Evolutionary conservation across 2,113 vertebrate genomes (phyloP), one percentile per base, ranked within the genome.

Genomic region (Dipodomys merriami): DNA sequence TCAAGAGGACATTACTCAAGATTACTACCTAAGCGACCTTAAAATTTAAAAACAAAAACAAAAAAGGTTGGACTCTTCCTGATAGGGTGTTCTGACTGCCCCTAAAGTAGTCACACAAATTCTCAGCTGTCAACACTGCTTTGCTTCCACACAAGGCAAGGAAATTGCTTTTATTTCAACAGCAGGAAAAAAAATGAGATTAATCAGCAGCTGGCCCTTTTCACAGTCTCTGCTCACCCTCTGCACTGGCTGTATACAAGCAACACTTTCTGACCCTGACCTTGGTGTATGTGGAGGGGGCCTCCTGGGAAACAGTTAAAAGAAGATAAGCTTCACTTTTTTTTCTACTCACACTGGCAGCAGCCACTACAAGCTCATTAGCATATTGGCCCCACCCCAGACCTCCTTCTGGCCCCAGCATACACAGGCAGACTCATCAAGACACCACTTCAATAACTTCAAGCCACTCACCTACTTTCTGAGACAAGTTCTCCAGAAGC

Each of bases 101-200:
- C 88, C 88, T 57, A 53, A 78, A 88, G 83, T 72, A 90, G 16
- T 86, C 83, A 86, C 80, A 92, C 74, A 49, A 86, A 92, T 91
- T 91, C 88, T 77, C 83, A 94, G 88, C 96, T 96, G 94, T 95
- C 92, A 96, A 53, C 77, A 73, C 76, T 53, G 72, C 72, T 73
- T 19, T 73, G 72, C 72, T 92, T 94, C 93, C 71, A 33, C 81
- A 95, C 62, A 92, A 78, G 35, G 13, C 46, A 49, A 30, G 57
- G 53, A 96, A 84, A 90, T 77, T 85, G 76, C 86, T 94, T 95
- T 92, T 93, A 95, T 95, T 91, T 95, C 76, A 86, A 68, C 30
- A 83, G 86, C 83, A 93, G 62, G 74, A 86, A 89, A 62, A 91
- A 89, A 89, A 90, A 68, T 39, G 39, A 49, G 49, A 49, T 49